Base-by-base conservation (phyloP, 2,113 vertebrate species). In the Lonchura striata region DNA sequence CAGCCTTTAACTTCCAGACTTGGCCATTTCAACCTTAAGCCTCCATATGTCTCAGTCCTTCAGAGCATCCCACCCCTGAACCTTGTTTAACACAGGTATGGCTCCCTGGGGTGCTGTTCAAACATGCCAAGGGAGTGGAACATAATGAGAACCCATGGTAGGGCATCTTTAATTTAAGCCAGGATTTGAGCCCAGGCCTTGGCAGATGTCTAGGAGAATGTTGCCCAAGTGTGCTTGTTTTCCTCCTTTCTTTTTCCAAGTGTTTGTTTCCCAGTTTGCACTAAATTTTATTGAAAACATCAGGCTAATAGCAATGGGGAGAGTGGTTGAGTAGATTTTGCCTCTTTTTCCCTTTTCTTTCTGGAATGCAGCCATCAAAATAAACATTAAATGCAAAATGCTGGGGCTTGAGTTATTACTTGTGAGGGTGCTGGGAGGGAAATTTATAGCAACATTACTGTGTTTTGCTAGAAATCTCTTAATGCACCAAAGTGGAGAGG, bases 391-490 rank as follows among this genome's bases (percentile, higher is more conserved):
- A 98, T 98, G 92, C 96, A 97, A 98, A 98, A 98, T 96, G 93
- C 95, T 97, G 96, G 85, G 95, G 95, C 92, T 95, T 98, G 98
- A 98, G 97, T 98, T 98, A 98, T 98, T 98, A 98, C 98, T 98
- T 98, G 98, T 86, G 98, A 98, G 98, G 97, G 98, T 97, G 97
- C 98, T 97, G 96, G 97, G 97, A 97, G 93, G 90, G 94, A 97
- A 97, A 98, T 98, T 98, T 98, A 98, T 98, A 97, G 98, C 98
- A 97, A 97, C 97, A 96, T 98, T 98, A 95, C 96, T 90, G 97
- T 97, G 98, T 98, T 98, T 98, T 98, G 97, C 97, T 98, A 97
- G 97, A 98, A 98, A 98, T 98, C 98, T 98, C 98, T 97, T 98
- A 98, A 98, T 98, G 98, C 97, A 98, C 98, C 96, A 93, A 98